phyloP scores from a whole-genome alignment of 2,113 vertebrate genomes.

The Ornithorhynchus anatinus region DNA sequence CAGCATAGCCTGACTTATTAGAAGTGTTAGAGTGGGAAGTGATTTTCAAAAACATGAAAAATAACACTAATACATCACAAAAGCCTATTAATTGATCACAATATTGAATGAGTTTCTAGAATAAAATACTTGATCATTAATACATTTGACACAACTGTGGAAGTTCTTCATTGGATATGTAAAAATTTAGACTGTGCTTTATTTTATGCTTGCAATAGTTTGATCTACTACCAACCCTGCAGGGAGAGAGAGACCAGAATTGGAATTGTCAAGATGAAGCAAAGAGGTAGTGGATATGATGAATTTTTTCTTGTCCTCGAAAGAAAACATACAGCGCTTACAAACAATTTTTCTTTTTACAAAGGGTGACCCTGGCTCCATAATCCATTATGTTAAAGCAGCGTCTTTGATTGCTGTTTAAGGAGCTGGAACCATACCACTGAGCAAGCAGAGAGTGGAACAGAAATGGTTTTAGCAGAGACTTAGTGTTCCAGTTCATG shows the following conservation, averaged over 20 bases:
- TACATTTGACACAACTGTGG: neutral
- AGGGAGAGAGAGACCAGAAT: neutral
- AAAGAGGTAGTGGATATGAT: slow-evolving; percentile 27
- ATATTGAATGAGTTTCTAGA: slow-evolving; percentile 28
- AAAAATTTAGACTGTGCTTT: slow-evolving; percentile 43
- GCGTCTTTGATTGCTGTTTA: slow-evolving; percentile 24
- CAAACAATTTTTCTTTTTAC: slow-evolving; percentile 24
- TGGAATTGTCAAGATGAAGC: slow-evolving; percentile 29
- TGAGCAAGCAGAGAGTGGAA: slow-evolving; percentile 19
- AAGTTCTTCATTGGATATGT: slow-evolving; percentile 12
- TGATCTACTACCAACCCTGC: slow-evolving; percentile 21
- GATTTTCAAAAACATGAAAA: slow-evolving; percentile 10
- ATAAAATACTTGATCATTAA: slow-evolving; percentile 4
- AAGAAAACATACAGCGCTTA: slow-evolving; percentile 34
- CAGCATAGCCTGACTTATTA: neutral
- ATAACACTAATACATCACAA: neutral
- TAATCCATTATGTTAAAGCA: slow-evolving; percentile 23
- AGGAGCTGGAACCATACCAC: slow-evolving; percentile 23
- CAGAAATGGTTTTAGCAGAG: slow-evolving; percentile 43
- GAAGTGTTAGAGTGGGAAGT: slow-evolving; percentile 1
- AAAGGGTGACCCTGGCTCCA: neutral
- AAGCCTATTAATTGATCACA: slow-evolving; percentile 26
- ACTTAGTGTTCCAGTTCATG: neutral
- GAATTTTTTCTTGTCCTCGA: slow-evolving; percentile 31
- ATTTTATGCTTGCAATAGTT: slow-evolving; percentile 20